Base-by-base conservation (phyloP, 2,888 invertebrate genomes). In the Mimachlamys varia region DNA sequence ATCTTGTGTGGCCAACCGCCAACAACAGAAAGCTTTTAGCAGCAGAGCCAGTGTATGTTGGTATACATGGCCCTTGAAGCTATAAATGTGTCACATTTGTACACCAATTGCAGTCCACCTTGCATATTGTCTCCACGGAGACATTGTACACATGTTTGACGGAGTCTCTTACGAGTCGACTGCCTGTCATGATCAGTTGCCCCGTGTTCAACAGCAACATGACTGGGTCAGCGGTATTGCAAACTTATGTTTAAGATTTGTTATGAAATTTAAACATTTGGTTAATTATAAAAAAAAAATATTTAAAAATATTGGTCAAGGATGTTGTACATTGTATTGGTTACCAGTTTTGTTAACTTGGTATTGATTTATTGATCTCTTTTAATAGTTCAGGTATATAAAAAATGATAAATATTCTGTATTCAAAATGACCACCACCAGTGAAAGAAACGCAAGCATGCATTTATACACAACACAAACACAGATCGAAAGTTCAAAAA, bases 1-100 rank as follows among this genome's bases (percentile, higher is more conserved):
- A 76, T 33, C 76, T 17, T 76, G 76, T 76, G 76, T 76, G 76
- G 76, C 76, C 76, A 76, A 76, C 76, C 27, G 76, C 76, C 76
- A 76, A 76, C 76, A 76, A 33, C 76, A 76, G 76, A 76, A 76
- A 76, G 76, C 76, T 76, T 76, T 76, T 76, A 76, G 76, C 76
- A 76, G 76, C 12, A 33, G n/a, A 33, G 76, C 27, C 76, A 76
- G 76, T 33, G 76, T 76, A 33, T 27, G 76, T 27, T 76, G 13
- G 76, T 76, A 76, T 27, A 76, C 76, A 76, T 15, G 76, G 12
- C 76, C n/a, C 76, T 76, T 12, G 10, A 76, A 33, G 76, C 76
- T 27, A 76, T 76, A 76, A 76, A 76, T 76, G 76, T 76, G 76
- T 76, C 76, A 76, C 76, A 27, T 76, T 22, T 17, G 13, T 76